Evolutionary conservation across 2,888 invertebrate genomes (phyloP).

Genomic region (Anthrax anthrax): DNA sequence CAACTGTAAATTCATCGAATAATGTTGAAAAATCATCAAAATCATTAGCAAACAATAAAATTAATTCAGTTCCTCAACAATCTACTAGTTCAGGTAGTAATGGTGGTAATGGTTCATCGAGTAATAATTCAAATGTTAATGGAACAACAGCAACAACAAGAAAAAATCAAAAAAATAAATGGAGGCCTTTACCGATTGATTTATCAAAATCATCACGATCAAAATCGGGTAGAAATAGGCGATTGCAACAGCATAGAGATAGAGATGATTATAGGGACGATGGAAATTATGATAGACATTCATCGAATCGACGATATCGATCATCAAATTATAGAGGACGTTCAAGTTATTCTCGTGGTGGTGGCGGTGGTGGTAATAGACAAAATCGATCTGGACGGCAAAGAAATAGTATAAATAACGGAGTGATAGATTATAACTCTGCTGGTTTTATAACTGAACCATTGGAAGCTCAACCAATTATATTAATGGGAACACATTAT

Average conservation of each 20-base stretch:
- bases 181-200: constrained; percentile 85
- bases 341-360: constrained; percentile 24
- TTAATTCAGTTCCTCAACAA: constrained; percentile 1
- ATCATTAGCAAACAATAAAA: neutral
- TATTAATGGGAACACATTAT: constrained; percentile 34
- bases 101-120: constrained; percentile 16
- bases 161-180: constrained; percentile 52
- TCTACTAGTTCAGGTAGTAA: constrained; percentile 18
- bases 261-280: constrained; percentile 9
- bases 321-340: constrained; percentile 28
- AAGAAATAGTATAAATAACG: constrained; percentile 6
- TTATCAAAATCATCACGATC: constrained; percentile 50
- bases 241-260: constrained; percentile 33
- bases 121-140: neutral
- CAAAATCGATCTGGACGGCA: constrained; percentile 28
- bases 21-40: neutral
- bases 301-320: constrained; percentile 30
- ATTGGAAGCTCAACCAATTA: constrained; percentile 23
- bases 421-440: constrained; percentile 24
- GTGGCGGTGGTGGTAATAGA: constrained; percentile 38
- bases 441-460: constrained; percentile 24
- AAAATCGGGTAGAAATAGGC: constrained; percentile 41
- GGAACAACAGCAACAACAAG: constrained; percentile 22
- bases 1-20: neutral
- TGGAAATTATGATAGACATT: constrained; percentile 20